Percentiles rank a stretch among this genome's conserved stretches.
phyloP scores from a whole-genome alignment of 1,140 invertebrate species.

The Agrilus planipennis region DNA sequence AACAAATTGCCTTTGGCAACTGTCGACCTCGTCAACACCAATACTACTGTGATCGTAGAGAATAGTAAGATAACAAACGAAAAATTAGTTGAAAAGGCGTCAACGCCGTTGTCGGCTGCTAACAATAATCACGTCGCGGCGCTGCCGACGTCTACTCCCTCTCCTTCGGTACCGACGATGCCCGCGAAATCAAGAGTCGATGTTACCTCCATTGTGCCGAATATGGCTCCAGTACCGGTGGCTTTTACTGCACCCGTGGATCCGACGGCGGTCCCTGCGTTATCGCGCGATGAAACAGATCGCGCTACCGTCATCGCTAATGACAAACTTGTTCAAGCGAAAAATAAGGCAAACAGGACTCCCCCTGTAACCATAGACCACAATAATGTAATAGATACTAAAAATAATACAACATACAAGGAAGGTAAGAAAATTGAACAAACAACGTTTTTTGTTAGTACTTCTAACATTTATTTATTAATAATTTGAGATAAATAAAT shows the following conservation, averaged over 20 bases:
- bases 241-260: slow-evolving; percentile 8
- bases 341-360: slow-evolving; percentile 25
- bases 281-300: slow-evolving; percentile 25
- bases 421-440: slow-evolving; percentile 25
- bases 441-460: too few relatives aligned
- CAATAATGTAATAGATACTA: slow-evolving; percentile 12
- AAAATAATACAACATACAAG: slow-evolving; percentile 21
- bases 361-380: slow-evolving; percentile 13
- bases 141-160: slow-evolving; percentile 3
- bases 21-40: slow-evolving; percentile 2
- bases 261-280: slow-evolving; percentile 3
- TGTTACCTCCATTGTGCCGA: slow-evolving; percentile 29
- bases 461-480: too few relatives aligned
- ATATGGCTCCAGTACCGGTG: slow-evolving; percentile 21
- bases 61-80: too few relatives aligned
- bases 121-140: slow-evolving; percentile 1
- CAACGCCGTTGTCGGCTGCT: slow-evolving; percentile 1
- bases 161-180: not conserved
- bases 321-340: slow-evolving; percentile 25
- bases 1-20: slow-evolving; percentile 1
- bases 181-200: slow-evolving; percentile 18
- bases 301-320: slow-evolving; percentile 13
- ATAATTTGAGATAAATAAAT: slow-evolving; percentile 9
- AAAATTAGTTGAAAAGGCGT: too few relatives aligned
- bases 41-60: slow-evolving; percentile 6